Conservation (phyloP, 1,140 invertebrate species). For the Carcinoscorpius rotundicauda region DNA sequence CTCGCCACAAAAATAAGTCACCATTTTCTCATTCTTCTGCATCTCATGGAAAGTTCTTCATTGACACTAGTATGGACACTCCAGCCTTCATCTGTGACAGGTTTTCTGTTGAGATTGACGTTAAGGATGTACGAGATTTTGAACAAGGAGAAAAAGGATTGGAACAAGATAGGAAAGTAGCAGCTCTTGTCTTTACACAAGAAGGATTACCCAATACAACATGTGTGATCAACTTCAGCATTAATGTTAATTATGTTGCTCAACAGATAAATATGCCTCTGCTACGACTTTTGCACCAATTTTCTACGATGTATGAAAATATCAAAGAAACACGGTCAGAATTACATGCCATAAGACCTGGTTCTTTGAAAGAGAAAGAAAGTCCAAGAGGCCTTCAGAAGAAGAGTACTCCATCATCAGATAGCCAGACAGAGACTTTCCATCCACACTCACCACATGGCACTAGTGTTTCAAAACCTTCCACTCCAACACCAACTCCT, state of each 20-base stretch:
- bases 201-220: constrained; percentile 45
- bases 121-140: constrained; percentile 47
- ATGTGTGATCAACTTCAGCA: constrained; percentile 72
- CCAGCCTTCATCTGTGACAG: constrained; percentile 86
- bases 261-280: constrained; percentile 93
- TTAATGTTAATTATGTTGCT: constrained; percentile 73
- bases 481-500: constrained; percentile 11
- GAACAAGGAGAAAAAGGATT: constrained; percentile 1
- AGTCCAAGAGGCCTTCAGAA: constrained; percentile 10
- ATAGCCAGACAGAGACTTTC: constrained; percentile 21
- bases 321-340: constrained; percentile 88
- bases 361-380: constrained; percentile 12
- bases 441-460: constrained; percentile 12
- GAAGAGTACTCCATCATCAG: constrained; percentile 18
- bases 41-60: constrained; percentile 20
- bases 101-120: constrained; percentile 72
- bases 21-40: constrained; percentile 8
- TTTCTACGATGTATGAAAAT: constrained; percentile 95
- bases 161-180: too few relatives aligned
- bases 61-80: constrained; percentile 44
- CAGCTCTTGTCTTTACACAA: too few relatives aligned
- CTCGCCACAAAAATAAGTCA: constrained; percentile 14
- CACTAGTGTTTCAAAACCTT: constrained; percentile 11
- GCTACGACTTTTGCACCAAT: constrained; percentile 82
- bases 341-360: constrained; percentile 48